Evolutionary conservation across 2,113 vertebrate genomes (phyloP), one percentile per base, ranked within the genome.

Genomic region (Prinia subflava): DNA sequence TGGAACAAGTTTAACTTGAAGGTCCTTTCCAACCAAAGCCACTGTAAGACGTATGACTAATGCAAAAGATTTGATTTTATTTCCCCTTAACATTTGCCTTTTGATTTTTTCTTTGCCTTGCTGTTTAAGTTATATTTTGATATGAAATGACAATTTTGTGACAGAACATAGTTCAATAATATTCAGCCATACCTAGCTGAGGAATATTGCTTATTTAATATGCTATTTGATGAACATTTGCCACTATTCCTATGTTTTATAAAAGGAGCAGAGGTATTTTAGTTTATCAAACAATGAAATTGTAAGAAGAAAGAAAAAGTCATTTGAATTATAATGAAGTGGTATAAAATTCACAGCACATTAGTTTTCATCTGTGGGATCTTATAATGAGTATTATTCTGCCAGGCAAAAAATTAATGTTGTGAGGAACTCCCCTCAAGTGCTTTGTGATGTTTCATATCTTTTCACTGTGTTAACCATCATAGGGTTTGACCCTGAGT

Each of bases 261-360:
- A 92, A 69, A 77, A 88, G 55, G 28, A 96, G 35, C 18, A 88
- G 90, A 68, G 52, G 41, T 93, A 92, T 90, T 96, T 81, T 65
- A 88, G 87, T 78, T 71, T 95, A 92, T 91, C 70, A 94, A 92
- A 97, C 91, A 95, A 94, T 95, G 95, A 92, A 94, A 97, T 88
- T 94, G 89, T 86, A 90, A 95, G 91, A 95, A 91, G 78, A 73
- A 87, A 95, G 69, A 92, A 93, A 96, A 95, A 97, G 95, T 93
- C 2, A 96, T 97, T 97, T 97, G 91, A 96, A 97, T 97, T 95
- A 97, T 97, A 97, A 97, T 97, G 97, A 97, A 96, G 95, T 94
- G 92, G 90, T 95, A 96, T 94, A 97, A 96, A 97, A 97, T 96
- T 97, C 97, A 97, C 97, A 97, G 96, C 95, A 97, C 97, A 97